Base-by-base conservation (phyloP, 1,140 invertebrate species). In the Elysia chlorotica region DNA sequence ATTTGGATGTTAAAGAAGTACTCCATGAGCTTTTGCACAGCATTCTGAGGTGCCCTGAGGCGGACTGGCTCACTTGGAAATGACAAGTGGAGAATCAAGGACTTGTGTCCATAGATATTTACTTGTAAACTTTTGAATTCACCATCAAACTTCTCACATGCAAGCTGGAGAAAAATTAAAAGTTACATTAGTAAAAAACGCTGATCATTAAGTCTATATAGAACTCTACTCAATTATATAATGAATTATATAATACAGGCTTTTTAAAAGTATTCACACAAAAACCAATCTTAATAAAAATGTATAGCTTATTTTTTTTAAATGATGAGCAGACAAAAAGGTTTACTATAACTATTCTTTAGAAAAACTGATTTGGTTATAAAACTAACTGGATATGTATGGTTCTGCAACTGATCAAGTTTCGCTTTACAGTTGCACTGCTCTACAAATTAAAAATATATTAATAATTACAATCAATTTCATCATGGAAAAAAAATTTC, bases 1-100 rank as follows among this genome's bases (percentile, higher is more conserved):
- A 68, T 56, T 41, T 69, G 53, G 30, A 84, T 53, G 23, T 76
- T 70, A 75, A 77, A 82, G 67, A 82, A 85, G 70, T 80, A 72
- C n/a, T 72, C 37, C 74, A 85, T 80, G 2, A 83, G 30, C n/a
- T 63, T 56, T 48, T 79, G 76, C 10, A 83, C 30, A n/a, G 76
- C 57, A 4, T 66, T 21, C 38, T 72, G 62, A 21, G 59, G 41
- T 31, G 56, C 67, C 73, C 73, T 81, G 4, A 72, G 59, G n/a
- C 74, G 73, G 2, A 80, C 53, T 28, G 66, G 48, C 71, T 83
- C 77, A 73, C 81, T 79, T 21, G 83, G 80, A 75, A 74, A 76
- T n/a, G 66, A 62, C 28, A 78, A 37, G 2, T 71, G 59, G 48
- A 74, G 56, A 2, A 82, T 28, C 1, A 77, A 38, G 19, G 33